A percentile compares a stretch with the other conserved stretches of the same genome.
phyloP scores from a whole-genome alignment of 2,888 invertebrate genomes.

The Maniola hyperantus region DNA sequence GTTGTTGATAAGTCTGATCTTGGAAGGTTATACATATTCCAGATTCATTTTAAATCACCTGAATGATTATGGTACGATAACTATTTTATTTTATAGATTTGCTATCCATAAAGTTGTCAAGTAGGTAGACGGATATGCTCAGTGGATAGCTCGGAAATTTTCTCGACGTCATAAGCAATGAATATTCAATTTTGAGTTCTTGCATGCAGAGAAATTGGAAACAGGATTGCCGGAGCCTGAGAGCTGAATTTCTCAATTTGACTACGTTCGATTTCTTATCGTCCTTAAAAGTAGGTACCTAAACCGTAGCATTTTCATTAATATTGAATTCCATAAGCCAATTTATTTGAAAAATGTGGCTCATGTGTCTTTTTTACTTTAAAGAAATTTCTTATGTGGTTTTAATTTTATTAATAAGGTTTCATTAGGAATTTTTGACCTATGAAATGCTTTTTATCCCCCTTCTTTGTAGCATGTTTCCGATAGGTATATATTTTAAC shows the following conservation, averaged over 20 bases:
- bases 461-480: too few relatives aligned
- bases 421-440: too few relatives aligned
- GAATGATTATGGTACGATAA: background rate
- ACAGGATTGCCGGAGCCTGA: slow-evolving; percentile 50
- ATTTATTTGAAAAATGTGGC: too few relatives aligned
- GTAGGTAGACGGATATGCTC: slow-evolving; percentile 5
- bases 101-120: slow-evolving; percentile 10
- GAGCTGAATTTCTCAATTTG: slow-evolving; percentile 6
- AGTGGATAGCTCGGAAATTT: background rate
- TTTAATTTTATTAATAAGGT: too few relatives aligned
- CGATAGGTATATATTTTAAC: too few relatives aligned
- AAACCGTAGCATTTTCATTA: background rate
- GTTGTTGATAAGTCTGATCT: background rate
- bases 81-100: background rate
- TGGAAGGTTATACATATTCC: background rate
- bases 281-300: background rate
- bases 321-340: too few relatives aligned
- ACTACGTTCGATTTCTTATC: background rate
- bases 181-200: slow-evolving; percentile 13
- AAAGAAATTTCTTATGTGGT: too few relatives aligned
- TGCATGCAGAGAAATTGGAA: slow-evolving; percentile 68
- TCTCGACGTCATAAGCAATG: slow-evolving; percentile 7
- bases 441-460: too few relatives aligned
- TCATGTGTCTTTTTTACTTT: too few relatives aligned
- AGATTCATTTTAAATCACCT: background rate